Evolutionary conservation across 1,140 invertebrate genomes (phyloP).

Genomic region (Drosophila arawakana): DNA sequence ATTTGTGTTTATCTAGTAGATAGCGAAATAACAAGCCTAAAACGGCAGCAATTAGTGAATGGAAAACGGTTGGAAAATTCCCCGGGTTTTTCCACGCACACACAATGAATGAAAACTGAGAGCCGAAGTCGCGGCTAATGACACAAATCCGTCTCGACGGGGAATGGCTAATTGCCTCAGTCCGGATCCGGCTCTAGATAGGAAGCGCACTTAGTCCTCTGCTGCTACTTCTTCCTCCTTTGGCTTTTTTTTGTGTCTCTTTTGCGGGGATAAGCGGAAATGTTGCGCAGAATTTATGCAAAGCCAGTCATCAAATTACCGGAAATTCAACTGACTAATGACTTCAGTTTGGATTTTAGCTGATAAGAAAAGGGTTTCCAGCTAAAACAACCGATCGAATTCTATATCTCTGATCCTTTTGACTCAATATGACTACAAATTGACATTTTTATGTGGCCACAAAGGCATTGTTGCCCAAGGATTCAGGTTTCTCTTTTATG

Average conservation of each 20-base stretch:
- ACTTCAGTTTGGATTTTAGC: slow-evolving; percentile 37
- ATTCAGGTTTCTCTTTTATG: slow-evolving; percentile 43
- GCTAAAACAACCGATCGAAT: neutral
- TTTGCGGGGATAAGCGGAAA: slow-evolving; percentile 53
- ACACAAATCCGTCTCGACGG: slow-evolving; percentile 73
- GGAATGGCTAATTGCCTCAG: slow-evolving; percentile 69
- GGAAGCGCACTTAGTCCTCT: slow-evolving; percentile 63
- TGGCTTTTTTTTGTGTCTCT: no score
- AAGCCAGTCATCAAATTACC: slow-evolving; percentile 70
- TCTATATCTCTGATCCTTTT: slow-evolving; percentile 9
- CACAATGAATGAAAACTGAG: slow-evolving; percentile 68
- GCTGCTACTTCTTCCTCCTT: no score
- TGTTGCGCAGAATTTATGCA: slow-evolving; percentile 67
- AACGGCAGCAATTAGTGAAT: slow-evolving; percentile 68
- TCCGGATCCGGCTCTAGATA: slow-evolving; percentile 36
- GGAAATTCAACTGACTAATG: slow-evolving; percentile 68
- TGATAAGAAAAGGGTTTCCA: slow-evolving; percentile 46
- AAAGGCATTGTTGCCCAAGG: slow-evolving; percentile 15
- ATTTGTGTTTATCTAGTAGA: slow-evolving; percentile 29
- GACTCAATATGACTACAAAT: slow-evolving; percentile 10
- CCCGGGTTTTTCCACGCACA: slow-evolving; percentile 70
- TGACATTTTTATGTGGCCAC: slow-evolving; percentile 51
- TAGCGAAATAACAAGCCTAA: slow-evolving; percentile 26
- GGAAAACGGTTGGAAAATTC: slow-evolving; percentile 44
- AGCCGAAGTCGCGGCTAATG: slow-evolving; percentile 56